A percentile compares a stretch with the other conserved stretches of the same genome.
Conservation (phyloP, 2,113 vertebrate genomes). For the Tiliqua scincoides region DNA sequence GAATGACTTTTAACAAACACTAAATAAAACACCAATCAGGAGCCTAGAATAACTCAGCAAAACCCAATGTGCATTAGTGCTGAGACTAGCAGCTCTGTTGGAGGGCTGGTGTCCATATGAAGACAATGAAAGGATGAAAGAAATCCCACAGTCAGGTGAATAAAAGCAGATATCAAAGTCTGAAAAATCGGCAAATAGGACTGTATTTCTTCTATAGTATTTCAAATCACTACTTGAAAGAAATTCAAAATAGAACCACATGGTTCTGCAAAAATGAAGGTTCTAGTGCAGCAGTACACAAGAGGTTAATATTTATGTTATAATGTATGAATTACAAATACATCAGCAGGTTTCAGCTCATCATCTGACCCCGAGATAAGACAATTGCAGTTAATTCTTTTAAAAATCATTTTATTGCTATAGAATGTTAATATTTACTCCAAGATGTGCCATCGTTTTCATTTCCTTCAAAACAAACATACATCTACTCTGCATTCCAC, state of each 20-base stretch:
- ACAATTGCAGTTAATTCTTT: slow-evolving; percentile 46
- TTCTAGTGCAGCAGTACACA: not conserved
- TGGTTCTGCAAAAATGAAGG: not conserved
- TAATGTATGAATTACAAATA: slow-evolving; percentile 12
- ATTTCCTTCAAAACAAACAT: slow-evolving; percentile 34
- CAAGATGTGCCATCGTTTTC: slow-evolving; percentile 56
- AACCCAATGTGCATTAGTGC: not conserved
- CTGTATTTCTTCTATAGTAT: not conserved
- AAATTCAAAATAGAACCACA: not conserved
- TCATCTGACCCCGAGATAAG: slow-evolving; percentile 52
- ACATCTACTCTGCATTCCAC: slow-evolving; percentile 57
- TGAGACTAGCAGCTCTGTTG: not conserved
- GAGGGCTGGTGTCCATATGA: not conserved
- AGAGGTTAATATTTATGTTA: not conserved
- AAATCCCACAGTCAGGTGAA: not conserved
- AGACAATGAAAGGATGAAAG: not conserved
- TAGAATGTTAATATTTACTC: slow-evolving; percentile 60
- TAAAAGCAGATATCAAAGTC: not conserved
- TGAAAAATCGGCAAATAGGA: not conserved
- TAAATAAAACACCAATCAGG: not conserved
- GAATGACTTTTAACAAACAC: not conserved
- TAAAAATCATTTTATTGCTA: slow-evolving; percentile 41
- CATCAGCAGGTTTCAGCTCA: not conserved
- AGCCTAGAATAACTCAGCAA: not conserved
- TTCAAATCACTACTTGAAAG: not conserved